Conservation (phyloP, 2,797 vertebrate species). For the Natrix natrix region DNA sequence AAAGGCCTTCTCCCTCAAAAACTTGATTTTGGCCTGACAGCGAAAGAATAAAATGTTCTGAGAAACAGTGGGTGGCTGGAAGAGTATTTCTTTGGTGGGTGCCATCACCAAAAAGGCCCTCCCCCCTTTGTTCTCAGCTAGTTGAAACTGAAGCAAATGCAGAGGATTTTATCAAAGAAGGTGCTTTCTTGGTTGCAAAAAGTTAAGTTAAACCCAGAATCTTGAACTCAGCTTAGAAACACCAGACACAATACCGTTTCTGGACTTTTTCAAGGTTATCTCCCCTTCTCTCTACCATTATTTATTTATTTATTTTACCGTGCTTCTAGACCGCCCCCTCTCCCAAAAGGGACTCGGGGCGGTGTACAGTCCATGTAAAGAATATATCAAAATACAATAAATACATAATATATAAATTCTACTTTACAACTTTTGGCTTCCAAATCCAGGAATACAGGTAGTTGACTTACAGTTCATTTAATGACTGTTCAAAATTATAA, state of each 20-base stretch:
- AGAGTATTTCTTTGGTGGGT: too few relatives aligned
- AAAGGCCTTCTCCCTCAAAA: neutral
- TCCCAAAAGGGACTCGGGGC: too few relatives aligned
- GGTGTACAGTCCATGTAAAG: too few relatives aligned
- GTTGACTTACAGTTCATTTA: too few relatives aligned
- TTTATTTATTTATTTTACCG: too few relatives aligned
- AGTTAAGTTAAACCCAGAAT: neutral
- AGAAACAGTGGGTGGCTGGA: neutral
- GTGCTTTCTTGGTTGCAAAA: neutral
- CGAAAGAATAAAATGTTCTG: neutral
- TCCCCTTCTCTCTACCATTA: too few relatives aligned
- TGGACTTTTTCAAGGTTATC: neutral
- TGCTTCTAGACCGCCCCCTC: too few relatives aligned
- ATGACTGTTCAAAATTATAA: too few relatives aligned
- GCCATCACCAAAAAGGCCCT: neutral
- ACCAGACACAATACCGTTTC: neutral
- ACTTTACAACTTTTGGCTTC: neutral
- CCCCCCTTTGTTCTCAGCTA: neutral
- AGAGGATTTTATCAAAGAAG: neutral
- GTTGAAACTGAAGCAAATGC: too few relatives aligned
- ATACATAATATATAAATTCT: too few relatives aligned
- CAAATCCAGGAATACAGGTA: neutral
- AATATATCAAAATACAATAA: too few relatives aligned
- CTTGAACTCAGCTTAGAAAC: neutral
- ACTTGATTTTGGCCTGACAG: neutral